Evolutionary conservation across 1,140 invertebrate species (phyloP).

Genomic region (Hylyphantes graminicola): DNA sequence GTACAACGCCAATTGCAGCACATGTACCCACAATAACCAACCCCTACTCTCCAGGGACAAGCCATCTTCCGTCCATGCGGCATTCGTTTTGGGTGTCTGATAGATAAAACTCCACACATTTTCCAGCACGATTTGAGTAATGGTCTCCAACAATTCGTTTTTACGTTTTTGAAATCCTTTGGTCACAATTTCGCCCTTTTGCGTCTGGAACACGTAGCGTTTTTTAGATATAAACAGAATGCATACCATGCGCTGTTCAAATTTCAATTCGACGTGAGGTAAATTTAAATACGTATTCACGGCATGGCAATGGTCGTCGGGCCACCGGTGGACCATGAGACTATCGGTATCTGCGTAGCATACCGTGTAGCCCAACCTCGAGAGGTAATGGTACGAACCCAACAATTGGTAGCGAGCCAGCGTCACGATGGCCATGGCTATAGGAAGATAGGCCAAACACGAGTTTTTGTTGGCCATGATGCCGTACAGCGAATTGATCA

Average conservation of each 20-base stretch:
- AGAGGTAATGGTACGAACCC: conserved; percentile 13
- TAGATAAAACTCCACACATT: too few relatives aligned
- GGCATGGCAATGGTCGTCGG: background rate
- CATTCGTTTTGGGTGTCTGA: too few relatives aligned
- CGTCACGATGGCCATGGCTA: conserved; percentile 27
- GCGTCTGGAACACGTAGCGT: background rate
- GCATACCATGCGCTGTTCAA: background rate
- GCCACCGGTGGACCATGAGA: conserved; percentile 8
- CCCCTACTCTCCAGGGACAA: background rate
- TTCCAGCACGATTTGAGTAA: background rate
- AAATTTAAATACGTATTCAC: background rate
- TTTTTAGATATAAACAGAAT: background rate
- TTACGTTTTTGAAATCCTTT: conserved; percentile 16
- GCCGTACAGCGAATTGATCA: conserved; percentile 37
- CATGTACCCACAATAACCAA: background rate
- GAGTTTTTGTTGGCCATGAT: conserved; percentile 35
- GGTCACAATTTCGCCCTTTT: background rate
- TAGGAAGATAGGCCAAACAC: background rate
- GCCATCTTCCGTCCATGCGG: background rate
- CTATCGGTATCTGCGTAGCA: conserved; percentile 25
- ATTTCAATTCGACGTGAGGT: background rate
- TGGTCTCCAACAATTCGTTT: background rate
- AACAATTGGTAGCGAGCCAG: conserved; percentile 18
- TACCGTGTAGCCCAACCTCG: background rate
- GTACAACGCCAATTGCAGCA: background rate